Conservation (phyloP, 2,797 vertebrate genomes). For the Hafferia zeledoni region DNA sequence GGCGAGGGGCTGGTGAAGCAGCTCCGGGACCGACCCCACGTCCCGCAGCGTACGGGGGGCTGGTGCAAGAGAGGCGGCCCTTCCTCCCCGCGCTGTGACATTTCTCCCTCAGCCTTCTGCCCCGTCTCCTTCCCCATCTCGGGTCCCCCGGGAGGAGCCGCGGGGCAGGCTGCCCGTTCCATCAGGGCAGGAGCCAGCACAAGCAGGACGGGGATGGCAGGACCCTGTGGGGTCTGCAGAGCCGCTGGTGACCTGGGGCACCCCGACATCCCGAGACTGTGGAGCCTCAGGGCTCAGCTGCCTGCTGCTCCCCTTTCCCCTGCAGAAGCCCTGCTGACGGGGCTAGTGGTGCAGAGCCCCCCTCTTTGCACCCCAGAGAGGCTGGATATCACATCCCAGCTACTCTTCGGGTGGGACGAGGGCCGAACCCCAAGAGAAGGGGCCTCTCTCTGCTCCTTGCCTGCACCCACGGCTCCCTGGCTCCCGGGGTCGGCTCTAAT, state of each 20-base stretch:
- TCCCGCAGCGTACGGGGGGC: fast-evolving
- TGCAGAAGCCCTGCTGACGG: background rate
- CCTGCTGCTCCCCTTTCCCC: background rate
- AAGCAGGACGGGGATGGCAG: fast-evolving
- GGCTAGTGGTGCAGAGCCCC: background rate
- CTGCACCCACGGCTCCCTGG: conserved; percentile 20
- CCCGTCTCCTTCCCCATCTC: background rate
- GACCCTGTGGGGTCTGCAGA: background rate
- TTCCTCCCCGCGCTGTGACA: background rate
- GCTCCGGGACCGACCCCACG: background rate
- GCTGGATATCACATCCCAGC: background rate
- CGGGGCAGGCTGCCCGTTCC: background rate
- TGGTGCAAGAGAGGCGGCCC: background rate
- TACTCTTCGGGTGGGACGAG: fast-evolving
- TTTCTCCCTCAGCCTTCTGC: background rate
- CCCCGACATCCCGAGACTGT: fast-evolving
- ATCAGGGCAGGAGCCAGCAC: background rate
- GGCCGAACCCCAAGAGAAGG: background rate
- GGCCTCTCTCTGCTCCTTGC: background rate
- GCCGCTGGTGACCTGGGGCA: background rate
- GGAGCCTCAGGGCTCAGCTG: background rate
- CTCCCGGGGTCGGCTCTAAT: background rate
- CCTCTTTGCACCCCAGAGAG: background rate
- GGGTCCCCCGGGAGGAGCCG: background rate
- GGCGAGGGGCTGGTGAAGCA: background rate